Conservation (phyloP, 1,140 invertebrate genomes). For the Neocloeon triangulifer region DNA sequence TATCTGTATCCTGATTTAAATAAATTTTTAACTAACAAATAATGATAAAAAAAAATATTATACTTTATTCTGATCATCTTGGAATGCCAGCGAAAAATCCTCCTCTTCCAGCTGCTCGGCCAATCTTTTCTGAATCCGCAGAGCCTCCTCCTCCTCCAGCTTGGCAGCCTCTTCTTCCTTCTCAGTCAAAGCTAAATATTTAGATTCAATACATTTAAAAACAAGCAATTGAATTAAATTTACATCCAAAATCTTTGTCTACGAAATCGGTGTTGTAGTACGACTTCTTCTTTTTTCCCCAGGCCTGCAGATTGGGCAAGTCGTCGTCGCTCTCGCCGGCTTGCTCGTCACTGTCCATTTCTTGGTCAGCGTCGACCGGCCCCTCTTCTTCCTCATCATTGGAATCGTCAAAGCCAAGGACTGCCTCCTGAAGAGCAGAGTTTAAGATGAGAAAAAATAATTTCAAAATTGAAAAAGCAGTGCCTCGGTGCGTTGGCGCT, state of each 20-base stretch:
- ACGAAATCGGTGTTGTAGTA: conserved; percentile 77
- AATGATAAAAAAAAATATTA: too few relatives aligned
- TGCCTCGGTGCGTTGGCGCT: too few relatives aligned
- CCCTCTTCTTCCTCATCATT: conserved; percentile 14
- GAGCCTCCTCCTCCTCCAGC: conserved; percentile 64
- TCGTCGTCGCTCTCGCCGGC: conserved; percentile 32
- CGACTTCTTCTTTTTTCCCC: conserved; percentile 55
- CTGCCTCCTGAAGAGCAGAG: conserved; percentile 23
- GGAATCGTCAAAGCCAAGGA: conserved; percentile 24
- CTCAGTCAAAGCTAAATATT: neutral
- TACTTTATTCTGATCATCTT: too few relatives aligned
- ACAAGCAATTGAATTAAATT: conserved; percentile 7
- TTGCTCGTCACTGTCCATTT: conserved; percentile 46
- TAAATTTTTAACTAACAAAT: too few relatives aligned
- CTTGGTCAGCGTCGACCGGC: conserved; percentile 17
- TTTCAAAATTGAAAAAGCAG: neutral
- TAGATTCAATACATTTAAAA: too few relatives aligned
- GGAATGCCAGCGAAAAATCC: conserved; percentile 52
- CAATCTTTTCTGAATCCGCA: conserved; percentile 52
- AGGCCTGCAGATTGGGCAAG: conserved; percentile 56
- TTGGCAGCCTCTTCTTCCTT: neutral
- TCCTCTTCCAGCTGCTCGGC: conserved; percentile 54
- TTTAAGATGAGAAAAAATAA: neutral
- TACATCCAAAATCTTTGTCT: conserved; percentile 56
- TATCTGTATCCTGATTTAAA: too few relatives aligned